Conservation (phyloP, 2,888 invertebrate genomes). For the Listrodromus nycthemerus region DNA sequence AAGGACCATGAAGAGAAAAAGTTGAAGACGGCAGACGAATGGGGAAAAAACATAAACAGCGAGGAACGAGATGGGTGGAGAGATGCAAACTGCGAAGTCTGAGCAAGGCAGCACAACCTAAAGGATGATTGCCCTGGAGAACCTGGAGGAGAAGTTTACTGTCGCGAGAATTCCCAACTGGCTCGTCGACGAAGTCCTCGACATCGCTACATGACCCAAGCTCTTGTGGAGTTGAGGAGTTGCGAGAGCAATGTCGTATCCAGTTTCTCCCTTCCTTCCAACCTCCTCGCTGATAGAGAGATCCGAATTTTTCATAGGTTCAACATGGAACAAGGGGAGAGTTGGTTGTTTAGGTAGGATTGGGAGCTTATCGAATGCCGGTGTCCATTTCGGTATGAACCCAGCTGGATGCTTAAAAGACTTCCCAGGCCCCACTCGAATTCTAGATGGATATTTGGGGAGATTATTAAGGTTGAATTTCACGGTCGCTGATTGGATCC, state of each 20-base stretch:
- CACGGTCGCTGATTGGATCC: too few species aligned
- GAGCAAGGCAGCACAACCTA: neutral
- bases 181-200: neutral
- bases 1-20: neutral
- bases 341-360: neutral
- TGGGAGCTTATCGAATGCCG: neutral
- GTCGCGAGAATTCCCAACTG: constrained; percentile 2
- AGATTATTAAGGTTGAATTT: too few species aligned
- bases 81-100: neutral
- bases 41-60: neutral
- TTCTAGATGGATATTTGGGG: too few species aligned
- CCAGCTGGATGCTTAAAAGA: too few species aligned
- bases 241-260: neutral
- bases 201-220: neutral
- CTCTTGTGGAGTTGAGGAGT: neutral
- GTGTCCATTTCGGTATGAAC: neutral
- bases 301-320: constrained; percentile 3
- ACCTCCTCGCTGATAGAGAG: neutral
- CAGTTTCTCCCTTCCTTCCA: neutral
- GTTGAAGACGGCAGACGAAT: neutral
- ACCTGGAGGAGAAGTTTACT: constrained; percentile 17
- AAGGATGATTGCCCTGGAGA: neutral
- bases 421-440: too few species aligned
- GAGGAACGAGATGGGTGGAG: neutral
- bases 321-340: neutral